Conservation (phyloP, 2,797 vertebrate genomes). For the Distichodus sexfasciatus region DNA sequence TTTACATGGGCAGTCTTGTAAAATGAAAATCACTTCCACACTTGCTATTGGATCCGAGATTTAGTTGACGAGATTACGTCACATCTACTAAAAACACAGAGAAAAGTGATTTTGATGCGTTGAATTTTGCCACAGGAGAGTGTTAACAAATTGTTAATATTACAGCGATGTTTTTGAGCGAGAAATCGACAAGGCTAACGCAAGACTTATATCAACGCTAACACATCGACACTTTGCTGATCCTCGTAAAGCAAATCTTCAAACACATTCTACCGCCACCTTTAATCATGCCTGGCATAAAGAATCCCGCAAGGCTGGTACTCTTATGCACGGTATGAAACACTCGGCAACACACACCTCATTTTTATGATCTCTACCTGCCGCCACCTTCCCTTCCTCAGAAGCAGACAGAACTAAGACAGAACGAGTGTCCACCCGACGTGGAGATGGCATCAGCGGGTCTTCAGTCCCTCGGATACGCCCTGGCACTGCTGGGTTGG, state of each 20-base stretch:
- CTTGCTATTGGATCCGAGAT: no score
- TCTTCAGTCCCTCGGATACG: constrained; percentile 47
- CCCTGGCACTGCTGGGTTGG: constrained; percentile 45
- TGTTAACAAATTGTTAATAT: no score
- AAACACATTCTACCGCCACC: constrained; percentile 37
- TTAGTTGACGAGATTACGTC: no score
- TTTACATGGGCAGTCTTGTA: no score
- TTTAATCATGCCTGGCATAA: constrained; percentile 49
- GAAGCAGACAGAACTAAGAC: not conserved
- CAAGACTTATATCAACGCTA: no score
- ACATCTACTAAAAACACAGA: no score
- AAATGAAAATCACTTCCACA: no score
- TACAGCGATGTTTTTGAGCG: no score
- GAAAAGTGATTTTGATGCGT: no score
- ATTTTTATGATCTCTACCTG: constrained; percentile 2
- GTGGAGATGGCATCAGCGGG: constrained; percentile 16
- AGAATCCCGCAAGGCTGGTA: constrained; percentile 60
- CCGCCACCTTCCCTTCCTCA: not conserved
- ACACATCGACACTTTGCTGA: no score
- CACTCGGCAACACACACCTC: constrained; percentile 3
- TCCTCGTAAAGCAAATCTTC: not conserved
- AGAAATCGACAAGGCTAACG: no score
- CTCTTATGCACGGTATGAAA: constrained; percentile 30
- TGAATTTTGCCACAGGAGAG: no score
- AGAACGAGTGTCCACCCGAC: not conserved